Base-by-base conservation (phyloP, 2,113 vertebrate genomes). In the Alectura lathami region DNA sequence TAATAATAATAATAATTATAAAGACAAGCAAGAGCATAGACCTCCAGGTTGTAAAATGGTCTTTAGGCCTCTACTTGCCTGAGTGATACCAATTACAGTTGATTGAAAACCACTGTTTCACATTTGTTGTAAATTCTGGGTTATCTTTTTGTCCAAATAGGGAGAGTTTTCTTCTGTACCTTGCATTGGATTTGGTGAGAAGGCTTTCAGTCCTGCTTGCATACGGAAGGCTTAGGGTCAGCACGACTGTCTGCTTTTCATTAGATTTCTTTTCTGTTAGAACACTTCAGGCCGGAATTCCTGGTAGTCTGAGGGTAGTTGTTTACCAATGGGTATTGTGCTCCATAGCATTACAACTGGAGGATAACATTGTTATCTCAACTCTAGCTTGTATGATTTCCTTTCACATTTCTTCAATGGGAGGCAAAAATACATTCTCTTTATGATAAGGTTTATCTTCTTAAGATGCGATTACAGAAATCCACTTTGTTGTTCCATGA, bases 371-470 rank as follows among this genome's bases (percentile, higher is more conserved):
- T 32, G 29, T 64, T 72, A 2, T 26, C 78, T 81, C 26, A 36
- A 4, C 62, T 83, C 15, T 47, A 59, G 34, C 3, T 86, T 82
- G 63, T 72, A n/a, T 30, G 11, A 6, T 78, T 87, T 72, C 51
- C 14, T 79, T 92, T 78, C 56, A 60, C 2, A 2, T 59, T 30
- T 59, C 23, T 67, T 91, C 34, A 81, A 0, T 40, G 57, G 48
- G 32, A 93, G 20, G 15, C 29, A 51, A 83, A 43, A 51, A 94
- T 70, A 36, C 78, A 53, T 66, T 45, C 9, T 77, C 14, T 75
- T 92, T 72, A 43, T 27, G n/a, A 34, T 81, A 81, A 90, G 89
- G 66, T 17, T 86, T 94, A 88, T 90, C 50, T 57, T 87, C 63
- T 86, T 74, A 78, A 83, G 29, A 60, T 11, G 6, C 59, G 32